phyloP scores from a whole-genome alignment of 2,797 vertebrate genomes.

The Neostethus bicornis region DNA sequence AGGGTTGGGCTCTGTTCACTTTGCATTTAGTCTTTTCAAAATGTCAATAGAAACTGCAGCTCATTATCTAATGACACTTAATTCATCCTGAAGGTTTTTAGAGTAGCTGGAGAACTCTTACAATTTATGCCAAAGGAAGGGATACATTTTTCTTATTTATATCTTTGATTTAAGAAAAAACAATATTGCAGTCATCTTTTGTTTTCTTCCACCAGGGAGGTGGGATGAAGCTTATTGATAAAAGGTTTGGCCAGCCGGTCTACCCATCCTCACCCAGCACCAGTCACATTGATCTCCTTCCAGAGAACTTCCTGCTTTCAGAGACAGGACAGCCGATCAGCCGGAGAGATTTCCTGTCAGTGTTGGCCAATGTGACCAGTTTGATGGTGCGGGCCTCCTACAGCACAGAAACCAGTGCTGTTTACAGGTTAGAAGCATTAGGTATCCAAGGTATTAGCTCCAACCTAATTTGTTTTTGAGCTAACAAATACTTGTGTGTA shows the following conservation, averaged over 20 bases:
- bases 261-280: slow-evolving; percentile 64
- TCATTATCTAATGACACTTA: slow-evolving; percentile 68
- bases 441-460: too few species aligned
- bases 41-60: slow-evolving; percentile 59
- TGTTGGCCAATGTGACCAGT: slow-evolving; percentile 60
- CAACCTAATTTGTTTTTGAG: too few species aligned
- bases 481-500: neutral
- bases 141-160: slow-evolving; percentile 4
- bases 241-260: slow-evolving; percentile 58
- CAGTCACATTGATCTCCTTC: slow-evolving; percentile 59
- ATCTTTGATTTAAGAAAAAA: neutral
- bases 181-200: neutral
- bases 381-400: slow-evolving; percentile 73
- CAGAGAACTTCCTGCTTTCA: slow-evolving; percentile 64
- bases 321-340: slow-evolving; percentile 44
- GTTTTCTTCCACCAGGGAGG: slow-evolving; percentile 50
- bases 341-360: slow-evolving; percentile 69
- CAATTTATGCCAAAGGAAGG: neutral
- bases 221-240: slow-evolving; percentile 63
- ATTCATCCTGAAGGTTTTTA: slow-evolving; percentile 34
- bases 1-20: slow-evolving; percentile 55
- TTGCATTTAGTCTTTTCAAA: slow-evolving; percentile 58
- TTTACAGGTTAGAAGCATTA: slow-evolving; percentile 61
- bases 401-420: slow-evolving; percentile 69
- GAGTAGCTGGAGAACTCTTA: slow-evolving; percentile 8